phyloP scores from a whole-genome alignment of 2,113 vertebrate species.

The Romanogobio albipinnatus region DNA sequence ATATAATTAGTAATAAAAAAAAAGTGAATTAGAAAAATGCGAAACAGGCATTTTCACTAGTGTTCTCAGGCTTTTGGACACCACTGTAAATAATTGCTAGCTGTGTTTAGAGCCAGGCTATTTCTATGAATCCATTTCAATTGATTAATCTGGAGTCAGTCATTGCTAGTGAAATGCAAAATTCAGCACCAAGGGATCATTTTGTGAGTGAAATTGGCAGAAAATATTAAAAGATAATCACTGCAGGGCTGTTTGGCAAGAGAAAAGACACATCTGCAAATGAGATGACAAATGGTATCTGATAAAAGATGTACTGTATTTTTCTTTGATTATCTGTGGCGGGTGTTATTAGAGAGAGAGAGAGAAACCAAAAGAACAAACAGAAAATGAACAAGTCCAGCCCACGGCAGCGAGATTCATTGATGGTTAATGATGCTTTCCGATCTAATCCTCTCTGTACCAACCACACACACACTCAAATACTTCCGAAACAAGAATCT shows the following conservation, averaged over 20 bases:
- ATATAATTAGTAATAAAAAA: not conserved
- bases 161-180: not conserved
- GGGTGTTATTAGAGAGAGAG: not conserved
- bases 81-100: not conserved
- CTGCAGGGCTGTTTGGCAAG: constrained; percentile 20
- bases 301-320: constrained; percentile 21
- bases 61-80: not conserved
- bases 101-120: not conserved
- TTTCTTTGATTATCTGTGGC: not conserved
- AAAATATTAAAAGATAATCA: constrained; percentile 22
- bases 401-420: not conserved
- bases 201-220: constrained; percentile 2
- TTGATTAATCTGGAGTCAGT: not conserved
- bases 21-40: not conserved
- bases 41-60: not conserved
- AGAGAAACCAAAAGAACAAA: constrained; percentile 2
- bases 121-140: not conserved
- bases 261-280: constrained; percentile 26
- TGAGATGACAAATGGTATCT: constrained; percentile 9
- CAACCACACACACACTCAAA: not conserved
- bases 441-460: not conserved
- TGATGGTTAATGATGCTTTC: constrained; percentile 22
- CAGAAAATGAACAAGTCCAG: not conserved
- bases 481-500: constrained; percentile 31
- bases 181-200: not conserved